These are phyloP conservation scores for Halocynthia aurantium DNA, from an alignment of 23 tunicate species.

Conservation along the genomic window DNA sequence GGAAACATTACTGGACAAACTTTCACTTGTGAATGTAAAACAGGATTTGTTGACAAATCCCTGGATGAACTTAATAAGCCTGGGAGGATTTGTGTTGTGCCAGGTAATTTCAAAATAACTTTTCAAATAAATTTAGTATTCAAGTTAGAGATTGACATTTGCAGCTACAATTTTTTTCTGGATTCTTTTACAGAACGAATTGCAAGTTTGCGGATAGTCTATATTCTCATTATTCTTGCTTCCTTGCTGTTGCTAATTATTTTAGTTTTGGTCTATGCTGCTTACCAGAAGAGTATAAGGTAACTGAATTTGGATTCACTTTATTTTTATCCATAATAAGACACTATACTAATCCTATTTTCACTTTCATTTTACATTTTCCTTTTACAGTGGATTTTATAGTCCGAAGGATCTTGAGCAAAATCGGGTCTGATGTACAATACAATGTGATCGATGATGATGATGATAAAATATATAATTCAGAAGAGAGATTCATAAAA, in stretches of 20 bases:
- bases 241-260: slow-evolving; percentile 41
- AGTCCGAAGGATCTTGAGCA: too few relatives aligned
- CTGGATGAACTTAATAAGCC: slow-evolving; percentile 10
- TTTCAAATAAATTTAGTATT: neutral
- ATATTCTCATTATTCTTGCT: slow-evolving; percentile 59
- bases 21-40: slow-evolving; percentile 47
- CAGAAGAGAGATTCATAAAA: too few relatives aligned
- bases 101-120: neutral
- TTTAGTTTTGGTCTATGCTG: slow-evolving; percentile 35
- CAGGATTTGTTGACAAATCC: slow-evolving; percentile 36
- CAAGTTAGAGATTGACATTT: slow-evolving; percentile 10
- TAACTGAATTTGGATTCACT: slow-evolving; percentile 1
- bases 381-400: too few relatives aligned
- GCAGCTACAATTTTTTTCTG: neutral
- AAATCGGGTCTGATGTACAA: too few relatives aligned
- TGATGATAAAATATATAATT: too few relatives aligned
- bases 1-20: slow-evolving; percentile 35
- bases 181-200: slow-evolving; percentile 26
- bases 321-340: too few relatives aligned
- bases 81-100: slow-evolving; percentile 35
- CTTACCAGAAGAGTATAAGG: slow-evolving; percentile 39
- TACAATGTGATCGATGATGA: too few relatives aligned
- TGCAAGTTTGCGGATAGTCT: slow-evolving; percentile 29
- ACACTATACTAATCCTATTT: too few relatives aligned
- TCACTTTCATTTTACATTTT: too few relatives aligned